phyloP scores from a whole-genome alignment of 2,113 vertebrate genomes.

The Cephalopterus ornatus region DNA sequence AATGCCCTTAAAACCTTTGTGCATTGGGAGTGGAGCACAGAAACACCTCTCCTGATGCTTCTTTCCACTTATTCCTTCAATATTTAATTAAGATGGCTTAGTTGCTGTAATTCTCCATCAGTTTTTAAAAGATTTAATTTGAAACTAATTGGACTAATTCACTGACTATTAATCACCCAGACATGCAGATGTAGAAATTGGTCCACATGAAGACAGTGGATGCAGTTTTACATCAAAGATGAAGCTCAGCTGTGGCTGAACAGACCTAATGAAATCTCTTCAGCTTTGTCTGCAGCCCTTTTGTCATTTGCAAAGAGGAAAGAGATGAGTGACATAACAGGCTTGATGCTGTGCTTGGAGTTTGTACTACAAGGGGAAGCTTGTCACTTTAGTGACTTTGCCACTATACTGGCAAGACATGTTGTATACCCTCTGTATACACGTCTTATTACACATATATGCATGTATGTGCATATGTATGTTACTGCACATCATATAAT shows the following conservation, averaged over 20 bases:
- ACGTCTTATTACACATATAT: rapidly evolving
- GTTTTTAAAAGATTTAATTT: not conserved
- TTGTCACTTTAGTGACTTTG: too few relatives aligned
- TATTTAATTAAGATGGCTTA: slow-evolving; percentile 34
- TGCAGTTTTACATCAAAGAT: not conserved
- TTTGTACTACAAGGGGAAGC: not conserved
- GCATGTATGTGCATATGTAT: not conserved
- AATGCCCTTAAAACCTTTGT: not conserved
- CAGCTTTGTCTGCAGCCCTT: not conserved
- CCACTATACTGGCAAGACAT: not conserved
- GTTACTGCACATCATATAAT: not conserved
- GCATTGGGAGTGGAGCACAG: not conserved
- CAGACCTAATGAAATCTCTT: not conserved
- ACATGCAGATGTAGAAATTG: not conserved
- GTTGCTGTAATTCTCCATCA: not conserved
- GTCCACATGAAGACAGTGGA: not conserved
- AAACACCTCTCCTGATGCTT: not conserved
- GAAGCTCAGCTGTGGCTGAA: not conserved
- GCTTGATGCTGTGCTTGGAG: rapidly evolving
- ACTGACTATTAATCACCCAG: not conserved
- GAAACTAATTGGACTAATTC: slow-evolving; percentile 1
- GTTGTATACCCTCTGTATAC: not conserved
- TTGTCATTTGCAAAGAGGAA: not conserved
- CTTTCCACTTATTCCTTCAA: not conserved
- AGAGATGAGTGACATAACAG: not conserved